Evolutionary conservation across 2,888 invertebrate genomes (phyloP).

Genomic region (Augochlorella aurata): DNA sequence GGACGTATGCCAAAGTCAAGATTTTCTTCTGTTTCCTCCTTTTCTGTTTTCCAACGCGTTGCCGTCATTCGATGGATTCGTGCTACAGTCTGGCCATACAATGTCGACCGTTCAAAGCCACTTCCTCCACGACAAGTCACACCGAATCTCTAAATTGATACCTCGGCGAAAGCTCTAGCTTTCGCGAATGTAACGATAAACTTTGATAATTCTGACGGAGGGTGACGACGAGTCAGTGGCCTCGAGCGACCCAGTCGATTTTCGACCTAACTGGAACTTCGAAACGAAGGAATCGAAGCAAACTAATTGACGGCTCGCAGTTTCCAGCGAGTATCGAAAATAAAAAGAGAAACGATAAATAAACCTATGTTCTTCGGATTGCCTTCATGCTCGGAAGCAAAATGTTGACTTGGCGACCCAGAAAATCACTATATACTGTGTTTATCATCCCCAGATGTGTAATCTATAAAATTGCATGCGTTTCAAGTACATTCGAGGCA

Average conservation of each 20-base stretch:
- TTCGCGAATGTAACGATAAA: no score
- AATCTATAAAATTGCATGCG: conserved; percentile 59
- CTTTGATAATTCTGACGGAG: no score
- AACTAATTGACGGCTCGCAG: background rate
- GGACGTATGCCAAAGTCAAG: conserved; percentile 64
- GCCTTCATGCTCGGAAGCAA: conserved; percentile 32
- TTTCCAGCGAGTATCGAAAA: no score
- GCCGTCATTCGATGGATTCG: background rate
- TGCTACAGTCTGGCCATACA: background rate
- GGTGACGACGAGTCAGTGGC: background rate
- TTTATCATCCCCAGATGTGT: conserved; percentile 20
- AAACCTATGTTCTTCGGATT: background rate
- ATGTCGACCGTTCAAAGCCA: background rate
- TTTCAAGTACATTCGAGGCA: conserved; percentile 55
- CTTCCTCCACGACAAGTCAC: background rate
- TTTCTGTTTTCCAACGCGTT: background rate
- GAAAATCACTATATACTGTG: background rate
- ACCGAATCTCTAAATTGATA: no score
- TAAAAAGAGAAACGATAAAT: no score
- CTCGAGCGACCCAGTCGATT: background rate
- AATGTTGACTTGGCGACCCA: conserved; percentile 55
- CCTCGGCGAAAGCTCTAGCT: no score
- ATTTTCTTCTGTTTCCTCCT: conserved; percentile 56
- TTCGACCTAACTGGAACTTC: background rate
- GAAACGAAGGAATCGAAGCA: background rate